Percentiles rank a stretch among this genome's conserved stretches.
Conservation (phyloP, 1,140 invertebrate species). For the Drusus annulatus region DNA sequence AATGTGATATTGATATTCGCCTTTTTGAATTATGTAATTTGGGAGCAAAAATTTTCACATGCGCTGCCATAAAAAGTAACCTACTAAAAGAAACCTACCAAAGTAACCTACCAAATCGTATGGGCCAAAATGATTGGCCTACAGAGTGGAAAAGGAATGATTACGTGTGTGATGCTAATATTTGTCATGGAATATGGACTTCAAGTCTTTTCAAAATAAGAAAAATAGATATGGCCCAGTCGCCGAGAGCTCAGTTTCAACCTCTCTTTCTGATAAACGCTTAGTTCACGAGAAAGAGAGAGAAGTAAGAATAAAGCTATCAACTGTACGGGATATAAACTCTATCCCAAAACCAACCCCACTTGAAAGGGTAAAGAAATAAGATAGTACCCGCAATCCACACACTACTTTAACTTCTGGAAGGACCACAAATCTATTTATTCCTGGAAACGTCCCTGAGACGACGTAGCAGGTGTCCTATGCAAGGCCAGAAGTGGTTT, state of each 20-base stretch:
- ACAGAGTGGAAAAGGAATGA: too few relatives aligned
- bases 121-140: too few relatives aligned
- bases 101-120: too few relatives aligned
- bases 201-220: background rate
- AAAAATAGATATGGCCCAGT: background rate
- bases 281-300: too few relatives aligned
- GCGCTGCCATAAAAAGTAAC: too few relatives aligned
- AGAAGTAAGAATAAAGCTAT: too few relatives aligned
- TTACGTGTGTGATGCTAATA: background rate
- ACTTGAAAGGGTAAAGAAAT: background rate
- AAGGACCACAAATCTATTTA: conserved; percentile 38
- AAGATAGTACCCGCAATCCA: background rate
- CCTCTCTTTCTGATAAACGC: too few relatives aligned
- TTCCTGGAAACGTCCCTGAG: background rate
- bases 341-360: background rate
- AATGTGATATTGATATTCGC: too few relatives aligned
- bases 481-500: background rate
- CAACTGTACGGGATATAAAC: background rate
- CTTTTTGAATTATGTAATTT: too few relatives aligned
- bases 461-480: conserved; percentile 18
- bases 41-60: too few relatives aligned
- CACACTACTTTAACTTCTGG: conserved; percentile 16
- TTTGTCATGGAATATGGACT: background rate
- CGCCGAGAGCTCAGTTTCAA: too few relatives aligned
- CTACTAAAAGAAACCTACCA: too few relatives aligned